phyloP scores from a whole-genome alignment of 2,113 vertebrate species.

The Motacilla tschutschensis region DNA sequence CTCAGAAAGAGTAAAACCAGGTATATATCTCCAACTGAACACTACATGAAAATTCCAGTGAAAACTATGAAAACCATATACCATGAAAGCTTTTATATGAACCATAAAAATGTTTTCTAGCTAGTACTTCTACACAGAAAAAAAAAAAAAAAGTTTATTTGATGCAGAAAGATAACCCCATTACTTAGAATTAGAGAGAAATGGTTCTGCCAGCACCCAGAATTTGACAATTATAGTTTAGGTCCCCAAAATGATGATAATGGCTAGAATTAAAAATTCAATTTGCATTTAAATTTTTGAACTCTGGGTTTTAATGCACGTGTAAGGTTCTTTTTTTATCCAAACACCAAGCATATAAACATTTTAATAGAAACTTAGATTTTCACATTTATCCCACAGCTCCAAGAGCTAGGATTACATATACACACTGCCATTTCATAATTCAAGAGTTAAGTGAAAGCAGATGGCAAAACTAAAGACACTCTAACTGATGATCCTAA shows the following conservation, averaged over 20 bases:
- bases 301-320: neutral
- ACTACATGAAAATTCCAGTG: neutral
- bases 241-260: neutral
- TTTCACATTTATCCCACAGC: neutral
- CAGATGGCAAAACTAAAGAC: constrained; percentile 25
- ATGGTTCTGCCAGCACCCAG: neutral
- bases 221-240: neutral
- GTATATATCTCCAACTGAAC: neutral
- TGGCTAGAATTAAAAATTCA: neutral
- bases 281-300: neutral
- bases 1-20: neutral
- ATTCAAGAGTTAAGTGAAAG: constrained; percentile 5
- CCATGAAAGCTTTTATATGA: neutral
- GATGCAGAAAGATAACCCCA: neutral
- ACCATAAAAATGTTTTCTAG: neutral
- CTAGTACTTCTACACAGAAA: neutral
- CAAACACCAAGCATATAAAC: neutral
- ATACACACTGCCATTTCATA: neutral
- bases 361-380: neutral
- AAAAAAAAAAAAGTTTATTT: neutral
- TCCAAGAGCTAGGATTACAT: neutral
- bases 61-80: neutral
- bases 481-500: neutral
- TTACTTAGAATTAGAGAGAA: neutral
- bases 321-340: neutral